Evolutionary conservation across 1,140 invertebrate genomes (phyloP).

Genomic region (Sitobion miscanthi): DNA sequence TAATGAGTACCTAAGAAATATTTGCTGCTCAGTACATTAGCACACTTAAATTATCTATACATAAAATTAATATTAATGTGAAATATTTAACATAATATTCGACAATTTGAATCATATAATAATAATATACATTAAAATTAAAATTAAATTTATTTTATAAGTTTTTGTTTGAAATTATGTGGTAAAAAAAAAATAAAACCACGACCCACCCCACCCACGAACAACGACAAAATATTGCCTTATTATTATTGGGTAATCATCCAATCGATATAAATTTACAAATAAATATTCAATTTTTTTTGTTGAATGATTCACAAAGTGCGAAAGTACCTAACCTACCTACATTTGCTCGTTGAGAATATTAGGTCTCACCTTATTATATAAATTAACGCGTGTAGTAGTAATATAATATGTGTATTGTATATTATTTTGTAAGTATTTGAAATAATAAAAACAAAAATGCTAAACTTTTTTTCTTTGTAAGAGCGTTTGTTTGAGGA

Average conservation of each 20-base stretch:
- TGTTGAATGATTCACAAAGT: not conserved
- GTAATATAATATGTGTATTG: not conserved
- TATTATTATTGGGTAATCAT: not conserved
- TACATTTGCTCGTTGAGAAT: not conserved
- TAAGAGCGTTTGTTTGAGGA: not conserved
- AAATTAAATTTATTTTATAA: not conserved
- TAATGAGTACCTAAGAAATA: not conserved
- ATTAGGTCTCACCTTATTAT: not conserved
- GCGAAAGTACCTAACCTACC: not conserved
- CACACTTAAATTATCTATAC: not conserved
- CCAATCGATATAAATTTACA: not conserved
- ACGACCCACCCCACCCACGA: too few relatives aligned
- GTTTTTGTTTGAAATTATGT: not conserved
- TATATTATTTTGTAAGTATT: not conserved
- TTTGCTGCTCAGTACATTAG: not conserved
- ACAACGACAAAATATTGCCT: not conserved
- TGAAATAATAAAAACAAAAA: not conserved
- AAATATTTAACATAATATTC: not conserved
- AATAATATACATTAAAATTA: not conserved
- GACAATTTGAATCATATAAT: not conserved
- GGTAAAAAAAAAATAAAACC: not conserved
- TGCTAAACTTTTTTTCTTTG: not conserved
- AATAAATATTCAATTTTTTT: not conserved
- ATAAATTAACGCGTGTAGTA: not conserved
- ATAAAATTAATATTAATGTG: not conserved